Conservation (phyloP, 1,140 invertebrate genomes). For the Berghia stephanieae region DNA sequence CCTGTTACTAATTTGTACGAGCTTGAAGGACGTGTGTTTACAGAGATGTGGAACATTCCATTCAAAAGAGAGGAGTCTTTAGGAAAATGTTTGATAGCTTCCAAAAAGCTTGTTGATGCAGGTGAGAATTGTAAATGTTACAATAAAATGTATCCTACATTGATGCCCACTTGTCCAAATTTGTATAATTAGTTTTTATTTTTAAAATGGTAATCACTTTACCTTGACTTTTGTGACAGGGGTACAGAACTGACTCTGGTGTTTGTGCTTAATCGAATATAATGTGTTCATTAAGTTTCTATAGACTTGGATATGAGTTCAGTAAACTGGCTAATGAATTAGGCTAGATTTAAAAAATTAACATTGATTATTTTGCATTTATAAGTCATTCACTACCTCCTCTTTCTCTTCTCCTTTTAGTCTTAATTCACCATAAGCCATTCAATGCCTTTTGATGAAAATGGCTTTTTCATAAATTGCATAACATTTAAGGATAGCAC, state of each 20-base stretch:
- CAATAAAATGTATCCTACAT: not conserved
- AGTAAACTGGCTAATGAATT: too few species aligned
- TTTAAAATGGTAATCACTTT: not conserved
- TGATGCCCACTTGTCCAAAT: not conserved
- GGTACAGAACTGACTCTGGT: conserved; percentile 2
- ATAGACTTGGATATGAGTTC: too few species aligned
- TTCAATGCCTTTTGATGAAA: too few species aligned
- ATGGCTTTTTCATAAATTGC: too few species aligned
- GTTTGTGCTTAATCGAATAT: not conserved
- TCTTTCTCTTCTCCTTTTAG: too few species aligned
- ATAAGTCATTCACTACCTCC: too few species aligned
- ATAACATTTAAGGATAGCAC: too few species aligned
- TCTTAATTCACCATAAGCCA: too few species aligned
- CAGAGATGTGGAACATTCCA: conserved; percentile 72
- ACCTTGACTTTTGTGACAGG: too few species aligned
- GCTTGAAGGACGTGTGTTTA: conserved; percentile 70
- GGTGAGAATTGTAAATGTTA: conserved; percentile 47
- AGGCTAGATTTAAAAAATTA: too few species aligned
- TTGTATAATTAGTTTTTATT: not conserved
- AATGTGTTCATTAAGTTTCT: not conserved
- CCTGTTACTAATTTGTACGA: conserved; percentile 71
- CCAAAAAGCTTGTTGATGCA: conserved; percentile 67
- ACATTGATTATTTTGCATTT: too few species aligned
- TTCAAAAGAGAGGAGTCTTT: conserved; percentile 71
- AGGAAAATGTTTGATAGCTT: conserved; percentile 69